phyloP scores from a whole-genome alignment of 2,797 vertebrate genomes.

The Rhynchotus rufescens region DNA sequence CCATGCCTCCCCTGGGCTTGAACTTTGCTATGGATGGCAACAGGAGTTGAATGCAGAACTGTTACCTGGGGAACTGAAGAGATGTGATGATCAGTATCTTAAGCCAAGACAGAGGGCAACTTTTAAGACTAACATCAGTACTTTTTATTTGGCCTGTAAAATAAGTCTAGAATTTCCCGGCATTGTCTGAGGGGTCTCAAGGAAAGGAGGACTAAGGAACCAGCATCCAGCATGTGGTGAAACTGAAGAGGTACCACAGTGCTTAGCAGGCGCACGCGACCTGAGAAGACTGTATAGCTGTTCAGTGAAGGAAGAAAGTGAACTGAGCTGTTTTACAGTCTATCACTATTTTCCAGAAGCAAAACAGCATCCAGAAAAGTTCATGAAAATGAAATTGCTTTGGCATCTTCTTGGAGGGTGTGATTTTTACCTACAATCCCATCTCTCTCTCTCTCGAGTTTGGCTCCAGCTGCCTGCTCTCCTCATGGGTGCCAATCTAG shows the following conservation, averaged over 20 bases:
- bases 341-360: background rate
- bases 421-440: background rate
- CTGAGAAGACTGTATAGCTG: background rate
- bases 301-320: background rate
- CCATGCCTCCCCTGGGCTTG: background rate
- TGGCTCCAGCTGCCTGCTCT: background rate
- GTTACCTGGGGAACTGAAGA: background rate
- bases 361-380: background rate
- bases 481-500: background rate
- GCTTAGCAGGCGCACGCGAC: background rate
- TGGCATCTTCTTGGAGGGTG: background rate
- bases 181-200: background rate
- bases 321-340: background rate
- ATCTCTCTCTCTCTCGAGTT: background rate
- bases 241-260: background rate
- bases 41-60: background rate
- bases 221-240: background rate
- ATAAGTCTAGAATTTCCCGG: background rate
- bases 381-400: background rate
- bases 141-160: background rate
- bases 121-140: background rate
- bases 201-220: background rate
- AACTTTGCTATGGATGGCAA: background rate
- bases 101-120: fast-evolving
- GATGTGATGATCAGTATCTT: background rate